These are phyloP conservation scores for Argyrosomus japonicus DNA, from an alignment of 2,113 vertebrate species.

Conservation along the genomic window DNA sequence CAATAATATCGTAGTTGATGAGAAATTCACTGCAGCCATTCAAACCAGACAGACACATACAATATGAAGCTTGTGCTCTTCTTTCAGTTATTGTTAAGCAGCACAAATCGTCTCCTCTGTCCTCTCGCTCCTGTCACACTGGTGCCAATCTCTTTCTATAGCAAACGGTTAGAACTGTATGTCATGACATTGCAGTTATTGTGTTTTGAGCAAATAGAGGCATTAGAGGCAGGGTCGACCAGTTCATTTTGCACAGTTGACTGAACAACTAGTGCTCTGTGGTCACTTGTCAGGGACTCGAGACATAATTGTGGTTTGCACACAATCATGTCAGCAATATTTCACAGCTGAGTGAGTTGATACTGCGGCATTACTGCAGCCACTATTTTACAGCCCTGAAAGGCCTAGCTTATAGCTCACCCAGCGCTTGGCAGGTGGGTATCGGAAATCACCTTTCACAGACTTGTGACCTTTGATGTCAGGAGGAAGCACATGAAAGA, in stretches of 20 bases:
- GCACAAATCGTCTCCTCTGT: slow-evolving; percentile 46
- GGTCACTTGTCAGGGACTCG: slow-evolving; percentile 71
- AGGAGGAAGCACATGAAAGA: not conserved
- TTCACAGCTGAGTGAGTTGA: slow-evolving; percentile 72
- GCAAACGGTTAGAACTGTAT: slow-evolving; percentile 45
- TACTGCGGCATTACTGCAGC: slow-evolving; percentile 45
- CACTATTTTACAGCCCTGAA: slow-evolving; percentile 13
- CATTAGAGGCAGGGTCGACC: slow-evolving; percentile 62
- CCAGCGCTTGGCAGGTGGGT: not conserved
- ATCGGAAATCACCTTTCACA: not conserved
- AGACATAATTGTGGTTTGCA: slow-evolving; percentile 64
- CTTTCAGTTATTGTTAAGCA: slow-evolving; percentile 53
- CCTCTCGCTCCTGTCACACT: slow-evolving; percentile 41
- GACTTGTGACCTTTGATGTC: slow-evolving; percentile 40
- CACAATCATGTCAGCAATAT: slow-evolving; percentile 67
- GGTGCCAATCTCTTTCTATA: slow-evolving; percentile 55
- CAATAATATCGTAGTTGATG: slow-evolving; percentile 26
- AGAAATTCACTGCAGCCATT: slow-evolving; percentile 32
- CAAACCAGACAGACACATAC: slow-evolving; percentile 7
- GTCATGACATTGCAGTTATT: slow-evolving; percentile 63
- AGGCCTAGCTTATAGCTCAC: not conserved
- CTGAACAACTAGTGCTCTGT: slow-evolving; percentile 64
- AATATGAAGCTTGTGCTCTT: slow-evolving; percentile 16
- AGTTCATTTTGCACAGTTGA: slow-evolving; percentile 67
- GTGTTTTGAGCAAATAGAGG: slow-evolving; percentile 64